Percentiles rank a stretch among this genome's conserved stretches.
Evolutionary conservation across 1,140 invertebrate genomes (phyloP).

Genomic region (Chymomyza costata): DNA sequence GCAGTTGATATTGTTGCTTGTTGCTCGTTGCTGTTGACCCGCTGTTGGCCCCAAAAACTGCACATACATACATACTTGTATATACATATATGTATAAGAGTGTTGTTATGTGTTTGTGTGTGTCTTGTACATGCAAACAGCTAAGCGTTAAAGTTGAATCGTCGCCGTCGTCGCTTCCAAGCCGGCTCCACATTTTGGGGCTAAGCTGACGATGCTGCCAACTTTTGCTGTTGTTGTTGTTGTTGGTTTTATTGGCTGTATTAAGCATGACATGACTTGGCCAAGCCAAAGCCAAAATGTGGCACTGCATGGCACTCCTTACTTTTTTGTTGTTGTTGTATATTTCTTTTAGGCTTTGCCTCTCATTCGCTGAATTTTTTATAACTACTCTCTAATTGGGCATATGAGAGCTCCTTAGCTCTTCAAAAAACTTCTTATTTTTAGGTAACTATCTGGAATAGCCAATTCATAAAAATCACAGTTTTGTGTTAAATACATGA

Average conservation of each 20-base stretch:
- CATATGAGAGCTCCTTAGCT: no score
- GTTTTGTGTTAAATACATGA: no score
- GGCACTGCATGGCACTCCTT: conserved; percentile 53
- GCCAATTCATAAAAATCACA: no score
- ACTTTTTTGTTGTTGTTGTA: conserved; percentile 41
- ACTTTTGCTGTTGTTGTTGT: conserved; percentile 37
- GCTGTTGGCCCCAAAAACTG: conserved; percentile 65
- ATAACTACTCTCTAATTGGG: no score
- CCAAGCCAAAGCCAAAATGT: conserved; percentile 49
- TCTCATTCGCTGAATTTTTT: conserved; percentile 39
- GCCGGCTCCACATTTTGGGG: conserved; percentile 2
- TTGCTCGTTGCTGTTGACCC: conserved; percentile 47
- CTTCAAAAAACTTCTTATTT: no score
- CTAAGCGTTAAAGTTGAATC: conserved; percentile 43
- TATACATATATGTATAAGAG: no score
- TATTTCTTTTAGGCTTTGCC: no score
- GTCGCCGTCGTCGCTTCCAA: conserved; percentile 35
- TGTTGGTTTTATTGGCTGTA: conserved; percentile 67
- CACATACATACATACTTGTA: not conserved
- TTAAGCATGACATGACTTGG: conserved; percentile 59
- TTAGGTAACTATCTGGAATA: no score
- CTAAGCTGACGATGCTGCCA: conserved; percentile 8
- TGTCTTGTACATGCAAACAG: conserved; percentile 52
- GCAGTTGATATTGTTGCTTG: conserved; percentile 22
- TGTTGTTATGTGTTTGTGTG: no score